Conservation (phyloP, 2,797 vertebrate species). For the Labroides dimidiatus region DNA sequence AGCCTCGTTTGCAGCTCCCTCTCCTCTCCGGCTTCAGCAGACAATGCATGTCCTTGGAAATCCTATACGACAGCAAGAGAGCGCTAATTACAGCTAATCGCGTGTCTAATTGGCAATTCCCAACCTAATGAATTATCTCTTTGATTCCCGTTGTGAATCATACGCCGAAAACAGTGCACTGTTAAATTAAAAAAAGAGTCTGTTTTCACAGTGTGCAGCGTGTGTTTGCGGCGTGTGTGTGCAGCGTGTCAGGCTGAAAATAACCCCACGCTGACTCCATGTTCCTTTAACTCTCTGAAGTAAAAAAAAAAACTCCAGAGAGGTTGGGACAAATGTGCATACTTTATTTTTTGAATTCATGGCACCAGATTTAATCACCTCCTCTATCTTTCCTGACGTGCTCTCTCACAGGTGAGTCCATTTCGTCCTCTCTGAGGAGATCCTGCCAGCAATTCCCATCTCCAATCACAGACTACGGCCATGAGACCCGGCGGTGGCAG, state of each 20-base stretch:
- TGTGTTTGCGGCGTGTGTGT: conserved; percentile 18
- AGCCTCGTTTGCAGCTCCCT: conserved; percentile 25
- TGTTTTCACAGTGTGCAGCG: conserved; percentile 41
- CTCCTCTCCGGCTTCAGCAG: conserved; percentile 29
- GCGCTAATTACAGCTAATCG: conserved; percentile 49
- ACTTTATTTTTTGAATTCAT: conserved; percentile 26
- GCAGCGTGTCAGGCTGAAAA: conserved; percentile 21
- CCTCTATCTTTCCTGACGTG: conserved; percentile 6
- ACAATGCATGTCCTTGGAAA: conserved; percentile 30
- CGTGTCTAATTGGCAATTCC: conserved; percentile 57
- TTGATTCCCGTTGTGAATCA: conserved; percentile 40
- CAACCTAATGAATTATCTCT: conserved; percentile 44
- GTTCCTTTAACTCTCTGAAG: conserved; percentile 11
- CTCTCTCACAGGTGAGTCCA: conserved; percentile 7
- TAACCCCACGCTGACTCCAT: conserved; percentile 18
- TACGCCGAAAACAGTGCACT: conserved; percentile 34
- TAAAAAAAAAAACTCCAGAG: neutral
- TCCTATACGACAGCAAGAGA: conserved; percentile 17
- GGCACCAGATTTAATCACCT: conserved; percentile 21
- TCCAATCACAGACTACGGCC: conserved; percentile 13
- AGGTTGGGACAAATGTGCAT: neutral
- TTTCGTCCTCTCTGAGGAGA: conserved; percentile 20
- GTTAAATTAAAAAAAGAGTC: conserved; percentile 35
- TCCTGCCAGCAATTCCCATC: conserved; percentile 3
- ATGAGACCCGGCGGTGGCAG: neutral